A percentile compares a stretch with the other conserved stretches of the same genome.
Conservation (phyloP, 2,888 invertebrate genomes). For the Fragum whitleyi region DNA sequence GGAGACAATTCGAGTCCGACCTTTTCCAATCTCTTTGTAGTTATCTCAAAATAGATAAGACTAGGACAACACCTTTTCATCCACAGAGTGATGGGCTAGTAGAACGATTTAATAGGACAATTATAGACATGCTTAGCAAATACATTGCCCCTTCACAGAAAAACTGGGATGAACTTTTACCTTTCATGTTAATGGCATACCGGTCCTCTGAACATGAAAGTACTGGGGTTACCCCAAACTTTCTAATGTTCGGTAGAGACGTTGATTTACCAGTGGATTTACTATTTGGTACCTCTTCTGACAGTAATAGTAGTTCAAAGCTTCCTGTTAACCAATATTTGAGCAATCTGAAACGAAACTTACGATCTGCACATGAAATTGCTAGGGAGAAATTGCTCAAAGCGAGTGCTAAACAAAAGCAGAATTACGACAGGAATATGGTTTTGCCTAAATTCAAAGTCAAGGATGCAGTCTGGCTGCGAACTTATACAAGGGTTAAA, state of each 20-base stretch:
- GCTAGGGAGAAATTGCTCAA: background rate
- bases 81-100: slow-evolving; percentile 5
- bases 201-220: slow-evolving; percentile 7
- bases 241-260: background rate
- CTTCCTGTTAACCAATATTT: too few species aligned
- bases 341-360: too few species aligned
- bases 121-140: slow-evolving; percentile 21
- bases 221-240: background rate
- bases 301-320: background rate
- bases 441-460: too few species aligned
- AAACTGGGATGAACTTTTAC: slow-evolving; percentile 29
- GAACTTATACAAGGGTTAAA: too few species aligned
- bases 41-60: slow-evolving; percentile 15
- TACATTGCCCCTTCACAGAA: slow-evolving; percentile 21
- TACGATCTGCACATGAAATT: background rate
- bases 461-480: too few species aligned
- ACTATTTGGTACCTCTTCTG: background rate
- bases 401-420: background rate
- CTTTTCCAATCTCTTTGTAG: slow-evolving; percentile 1
- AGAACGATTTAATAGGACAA: slow-evolving; percentile 23
- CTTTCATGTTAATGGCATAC: background rate
- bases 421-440: background rate
- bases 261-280: background rate
- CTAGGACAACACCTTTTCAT: background rate
- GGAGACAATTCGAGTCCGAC: slow-evolving; percentile 8